These are phyloP conservation scores for Catharus ustulatus DNA, from an alignment of 2,797 vertebrate species.

Conservation along the genomic window DNA sequence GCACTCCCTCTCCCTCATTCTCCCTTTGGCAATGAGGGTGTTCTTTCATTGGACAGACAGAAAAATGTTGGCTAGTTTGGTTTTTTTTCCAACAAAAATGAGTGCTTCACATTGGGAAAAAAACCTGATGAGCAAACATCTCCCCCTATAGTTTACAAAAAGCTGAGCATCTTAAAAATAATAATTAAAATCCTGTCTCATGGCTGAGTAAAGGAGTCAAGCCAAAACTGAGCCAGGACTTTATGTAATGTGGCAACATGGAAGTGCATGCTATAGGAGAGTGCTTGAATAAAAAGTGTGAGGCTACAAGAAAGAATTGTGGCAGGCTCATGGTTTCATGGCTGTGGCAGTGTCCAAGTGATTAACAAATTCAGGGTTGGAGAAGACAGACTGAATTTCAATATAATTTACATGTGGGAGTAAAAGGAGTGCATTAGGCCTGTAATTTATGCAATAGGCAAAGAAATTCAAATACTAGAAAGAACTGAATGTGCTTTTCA, in stretches of 20 bases:
- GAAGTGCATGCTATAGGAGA: not conserved
- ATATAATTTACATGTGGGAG: not conserved
- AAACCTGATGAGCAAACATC: not conserved
- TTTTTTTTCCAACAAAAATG: not conserved
- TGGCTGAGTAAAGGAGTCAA: not conserved
- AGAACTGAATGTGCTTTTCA: not conserved
- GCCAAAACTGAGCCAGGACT: not conserved
- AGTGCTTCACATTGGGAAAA: not conserved
- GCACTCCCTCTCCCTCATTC: not conserved
- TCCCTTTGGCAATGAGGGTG: fast-evolving
- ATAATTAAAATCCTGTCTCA: not conserved
- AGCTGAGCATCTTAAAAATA: not conserved
- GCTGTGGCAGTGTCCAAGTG: not conserved
- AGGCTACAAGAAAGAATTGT: not conserved
- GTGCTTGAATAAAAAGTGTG: not conserved
- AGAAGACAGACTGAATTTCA: not conserved
- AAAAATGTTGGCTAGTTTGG: not conserved
- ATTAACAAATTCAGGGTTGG: not conserved
- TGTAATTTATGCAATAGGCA: not conserved
- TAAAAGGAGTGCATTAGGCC: not conserved
- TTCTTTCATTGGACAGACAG: not conserved
- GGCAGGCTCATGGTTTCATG: not conserved
- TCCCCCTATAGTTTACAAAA: slow-evolving; percentile 28
- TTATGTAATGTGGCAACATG: not conserved
- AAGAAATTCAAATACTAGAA: not conserved